Percentiles rank a stretch among this genome's conserved stretches.
Conservation (phyloP, 2,888 invertebrate species). For the Melipona beecheii region DNA sequence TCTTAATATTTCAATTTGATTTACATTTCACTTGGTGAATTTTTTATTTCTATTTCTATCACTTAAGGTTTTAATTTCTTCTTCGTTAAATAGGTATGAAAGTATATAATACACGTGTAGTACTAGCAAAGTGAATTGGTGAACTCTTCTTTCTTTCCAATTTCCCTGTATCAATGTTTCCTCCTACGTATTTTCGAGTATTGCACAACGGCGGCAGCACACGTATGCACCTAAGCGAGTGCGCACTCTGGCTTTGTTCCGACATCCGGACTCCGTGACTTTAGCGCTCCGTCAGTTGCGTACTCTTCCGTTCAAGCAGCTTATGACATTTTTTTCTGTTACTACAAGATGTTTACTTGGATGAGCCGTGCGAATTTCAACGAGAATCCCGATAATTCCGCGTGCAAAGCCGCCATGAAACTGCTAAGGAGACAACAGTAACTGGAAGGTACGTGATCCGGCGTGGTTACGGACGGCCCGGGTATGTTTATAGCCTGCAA, state of each 20-base stretch:
- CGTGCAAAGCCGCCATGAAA: constrained; percentile 78
- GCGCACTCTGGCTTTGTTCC: constrained; percentile 54
- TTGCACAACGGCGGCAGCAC: constrained; percentile 40
- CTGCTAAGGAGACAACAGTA: constrained; percentile 77
- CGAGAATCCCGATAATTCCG: constrained; percentile 77
- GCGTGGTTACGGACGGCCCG: constrained; percentile 65
- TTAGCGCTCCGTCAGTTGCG: constrained; percentile 76
- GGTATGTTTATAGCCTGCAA: constrained; percentile 83
- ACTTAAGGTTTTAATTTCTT: background rate
- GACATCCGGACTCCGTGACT: constrained; percentile 77
- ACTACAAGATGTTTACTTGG: constrained; percentile 85
- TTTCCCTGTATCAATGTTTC: background rate
- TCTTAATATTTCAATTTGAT: too few relatives aligned
- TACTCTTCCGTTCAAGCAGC: constrained; percentile 81
- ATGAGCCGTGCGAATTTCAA: constrained; percentile 83
- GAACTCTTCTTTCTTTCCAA: background rate
- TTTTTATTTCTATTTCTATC: background rate
- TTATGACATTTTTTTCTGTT: constrained; percentile 85
- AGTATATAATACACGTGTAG: background rate
- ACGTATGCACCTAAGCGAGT: constrained; percentile 28
- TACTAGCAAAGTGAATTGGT: background rate
- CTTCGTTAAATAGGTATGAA: background rate
- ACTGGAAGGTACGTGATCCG: constrained; percentile 75
- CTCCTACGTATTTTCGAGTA: background rate
- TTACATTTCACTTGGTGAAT: background rate